Evolutionary conservation across 2,888 invertebrate species (phyloP), one percentile per base, ranked within the genome.

Genomic region (Belgica antarctica): DNA sequence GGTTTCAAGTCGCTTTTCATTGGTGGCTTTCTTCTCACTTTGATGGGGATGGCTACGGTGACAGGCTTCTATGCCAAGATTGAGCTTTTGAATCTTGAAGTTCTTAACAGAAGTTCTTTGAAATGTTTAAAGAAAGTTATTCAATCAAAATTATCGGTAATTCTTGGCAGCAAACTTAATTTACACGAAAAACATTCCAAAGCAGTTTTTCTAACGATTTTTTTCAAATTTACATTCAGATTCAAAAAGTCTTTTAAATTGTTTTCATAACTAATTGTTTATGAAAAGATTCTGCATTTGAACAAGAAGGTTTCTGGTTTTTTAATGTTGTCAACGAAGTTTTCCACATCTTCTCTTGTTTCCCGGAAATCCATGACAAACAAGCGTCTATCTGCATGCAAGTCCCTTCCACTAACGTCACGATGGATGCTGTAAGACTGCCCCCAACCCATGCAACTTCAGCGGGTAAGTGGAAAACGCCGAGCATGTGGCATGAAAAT

Each of bases 401-500:
- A n/a, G 31, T 10, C 10, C 10, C 5, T 31, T 31, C 31, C 31
- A 10, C 10, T 31, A 31, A 41, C 15, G 41, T n/a, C 41, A 41
- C 41, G 41, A 41, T 10, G 41, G 52, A 17, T n/a, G 52, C 19
- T 24, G 24, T 24, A 52, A 19, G 24, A 8, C 17, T 52, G 22
- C 17, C 24, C 52, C 41, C 10, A 4, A n/a, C 41, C 41, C 41
- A n/a, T 15, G 10, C 10, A 3, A 12, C 41, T 31, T 31, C 31
- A 7, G 41, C 41, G 41, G 3, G n/a, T 41, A 41, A 41, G 15
- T n/a, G 15, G 15, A n/a, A 41, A 41, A 41, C 41, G 41, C 15
- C 59, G 25, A 27, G 59, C 27, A 59, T 59, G 59, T 27, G 59
- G 59, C 59, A 22, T 27, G 25, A 25, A 57, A 59, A 59, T 59